Evolutionary conservation across 1,140 invertebrate genomes (phyloP).

Genomic region (Brachionus angularis): DNA sequence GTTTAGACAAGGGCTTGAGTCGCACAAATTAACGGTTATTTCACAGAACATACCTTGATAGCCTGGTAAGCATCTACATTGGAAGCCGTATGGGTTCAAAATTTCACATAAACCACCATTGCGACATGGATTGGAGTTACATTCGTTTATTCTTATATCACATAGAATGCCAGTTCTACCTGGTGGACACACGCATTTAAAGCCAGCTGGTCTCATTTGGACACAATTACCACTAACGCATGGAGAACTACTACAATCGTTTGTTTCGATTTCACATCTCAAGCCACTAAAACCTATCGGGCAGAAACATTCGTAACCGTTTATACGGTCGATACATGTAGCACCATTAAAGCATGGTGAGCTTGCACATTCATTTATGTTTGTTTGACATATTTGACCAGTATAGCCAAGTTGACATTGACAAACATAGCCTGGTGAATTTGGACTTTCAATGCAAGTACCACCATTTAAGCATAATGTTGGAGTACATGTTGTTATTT

Average conservation of each 20-base stretch:
- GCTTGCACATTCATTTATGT: slow-evolving; percentile 71
- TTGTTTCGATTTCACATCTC: slow-evolving; percentile 40
- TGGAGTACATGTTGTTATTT: slow-evolving; percentile 53
- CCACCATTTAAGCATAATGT: slow-evolving; percentile 84
- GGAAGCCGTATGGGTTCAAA: slow-evolving; percentile 32
- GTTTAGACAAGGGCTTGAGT: slow-evolving; percentile 84
- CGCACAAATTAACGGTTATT: slow-evolving; percentile 63
- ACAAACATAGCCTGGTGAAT: slow-evolving; percentile 39
- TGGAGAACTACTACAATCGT: slow-evolving; percentile 24
- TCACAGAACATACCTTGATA: slow-evolving; percentile 45
- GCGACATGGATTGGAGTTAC: slow-evolving; percentile 62
- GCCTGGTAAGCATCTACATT: slow-evolving; percentile 45
- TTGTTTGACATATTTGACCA: slow-evolving; percentile 25
- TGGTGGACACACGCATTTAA: slow-evolving; percentile 72
- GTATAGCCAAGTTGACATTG: slow-evolving; percentile 42
- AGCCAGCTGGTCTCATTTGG: background rate
- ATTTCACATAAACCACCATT: background rate
- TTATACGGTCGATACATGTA: slow-evolving; percentile 70
- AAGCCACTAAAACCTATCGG: slow-evolving; percentile 29
- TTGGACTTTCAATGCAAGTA: slow-evolving; percentile 64
- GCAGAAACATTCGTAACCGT: slow-evolving; percentile 68
- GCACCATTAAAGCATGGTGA: slow-evolving; percentile 82
- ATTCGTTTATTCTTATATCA: slow-evolving; percentile 31
- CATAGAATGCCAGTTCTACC: slow-evolving; percentile 69
- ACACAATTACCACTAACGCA: slow-evolving; percentile 38